Evolutionary conservation across 1,140 invertebrate species (phyloP).

Genomic region (Gonatopus flavifemur): DNA sequence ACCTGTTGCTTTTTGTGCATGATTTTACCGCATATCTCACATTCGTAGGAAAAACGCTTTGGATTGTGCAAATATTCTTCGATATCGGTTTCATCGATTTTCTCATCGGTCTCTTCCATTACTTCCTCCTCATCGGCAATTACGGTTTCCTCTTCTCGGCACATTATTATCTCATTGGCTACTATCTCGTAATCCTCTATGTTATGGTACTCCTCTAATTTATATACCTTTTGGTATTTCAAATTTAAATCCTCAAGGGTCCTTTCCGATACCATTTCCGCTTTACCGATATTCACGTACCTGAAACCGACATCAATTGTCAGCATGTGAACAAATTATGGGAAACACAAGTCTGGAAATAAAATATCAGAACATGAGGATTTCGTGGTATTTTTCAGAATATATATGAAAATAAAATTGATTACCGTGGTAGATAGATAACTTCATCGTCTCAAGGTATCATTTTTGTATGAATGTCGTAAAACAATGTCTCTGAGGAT

Average conservation of each 20-base stretch:
- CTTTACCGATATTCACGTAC: constrained; percentile 13
- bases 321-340: constrained; percentile 11
- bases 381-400: too few species aligned
- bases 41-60: constrained; percentile 19
- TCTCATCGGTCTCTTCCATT: constrained; percentile 3
- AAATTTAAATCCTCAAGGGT: constrained; percentile 18
- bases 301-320: constrained; percentile 36
- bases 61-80: not conserved
- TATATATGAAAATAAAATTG: too few species aligned
- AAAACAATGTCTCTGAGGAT: too few species aligned
- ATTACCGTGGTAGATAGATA: too few species aligned
- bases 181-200: constrained; percentile 21
- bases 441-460: too few species aligned
- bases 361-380: too few species aligned
- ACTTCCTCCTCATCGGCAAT: too few species aligned
- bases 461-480: too few species aligned
- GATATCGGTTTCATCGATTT: not conserved
- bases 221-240: constrained; percentile 10
- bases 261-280: constrained; percentile 16
- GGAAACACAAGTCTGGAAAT: too few species aligned
- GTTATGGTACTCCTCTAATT: constrained; percentile 17
- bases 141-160: too few species aligned
- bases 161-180: too few species aligned
- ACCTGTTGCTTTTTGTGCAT: constrained; percentile 28
- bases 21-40: constrained; percentile 29